Conservation (phyloP, 2,888 invertebrate species). For the Himalopsyche anomala region DNA sequence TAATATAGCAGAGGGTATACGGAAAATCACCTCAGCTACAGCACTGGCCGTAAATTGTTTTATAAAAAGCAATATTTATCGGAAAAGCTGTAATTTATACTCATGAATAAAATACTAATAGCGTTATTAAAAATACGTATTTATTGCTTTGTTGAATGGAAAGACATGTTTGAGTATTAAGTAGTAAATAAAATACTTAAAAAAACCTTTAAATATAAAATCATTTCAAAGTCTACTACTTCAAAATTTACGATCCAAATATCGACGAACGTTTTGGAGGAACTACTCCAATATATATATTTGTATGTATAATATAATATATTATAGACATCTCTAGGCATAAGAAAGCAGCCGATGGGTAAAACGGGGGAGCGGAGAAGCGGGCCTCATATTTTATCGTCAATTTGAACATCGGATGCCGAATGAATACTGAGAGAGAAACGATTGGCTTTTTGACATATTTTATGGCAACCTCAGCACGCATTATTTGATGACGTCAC, state of each 20-base stretch:
- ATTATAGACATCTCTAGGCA: slow-evolving; percentile 35
- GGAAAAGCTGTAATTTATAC: too few species aligned
- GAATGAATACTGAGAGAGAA: slow-evolving; percentile 59
- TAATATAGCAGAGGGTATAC: too few species aligned
- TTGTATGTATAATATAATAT: neutral
- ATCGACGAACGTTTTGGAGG: neutral
- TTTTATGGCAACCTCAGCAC: slow-evolving; percentile 47
- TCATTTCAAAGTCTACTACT: neutral
- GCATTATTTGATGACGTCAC: slow-evolving; percentile 28
- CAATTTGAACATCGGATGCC: slow-evolving; percentile 60
- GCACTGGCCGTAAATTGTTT: too few species aligned
- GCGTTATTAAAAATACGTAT: too few species aligned
- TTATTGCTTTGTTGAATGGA: too few species aligned
- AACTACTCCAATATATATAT: neutral
- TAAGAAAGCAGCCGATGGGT: slow-evolving; percentile 8
- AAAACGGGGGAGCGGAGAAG: neutral
- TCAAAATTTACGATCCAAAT: neutral
- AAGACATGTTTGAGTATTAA: too few species aligned
- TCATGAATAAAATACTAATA: too few species aligned
- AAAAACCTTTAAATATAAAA: neutral
- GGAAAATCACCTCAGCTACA: too few species aligned
- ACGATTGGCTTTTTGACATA: slow-evolving; percentile 61
- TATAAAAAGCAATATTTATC: too few species aligned
- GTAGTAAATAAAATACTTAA: neutral
- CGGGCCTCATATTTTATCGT: slow-evolving; percentile 61